phyloP scores from a whole-genome alignment of 2,113 vertebrate genomes.

The Cromileptes altivelis region DNA sequence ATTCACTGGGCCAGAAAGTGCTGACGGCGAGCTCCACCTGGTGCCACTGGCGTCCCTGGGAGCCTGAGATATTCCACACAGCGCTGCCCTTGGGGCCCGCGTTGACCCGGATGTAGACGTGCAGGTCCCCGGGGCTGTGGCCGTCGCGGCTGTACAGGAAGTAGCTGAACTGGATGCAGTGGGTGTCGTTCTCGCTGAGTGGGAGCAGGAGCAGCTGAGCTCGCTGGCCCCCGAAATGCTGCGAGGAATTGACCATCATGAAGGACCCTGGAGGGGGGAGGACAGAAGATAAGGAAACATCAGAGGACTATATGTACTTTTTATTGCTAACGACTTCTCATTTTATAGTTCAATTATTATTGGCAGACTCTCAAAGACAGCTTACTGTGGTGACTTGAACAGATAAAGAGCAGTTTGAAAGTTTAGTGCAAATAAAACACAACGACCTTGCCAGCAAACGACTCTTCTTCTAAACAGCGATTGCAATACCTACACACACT shows the following conservation, averaged over 20 bases:
- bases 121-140: constrained; percentile 91
- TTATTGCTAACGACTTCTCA: neutral
- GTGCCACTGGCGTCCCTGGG: constrained; percentile 94
- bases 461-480: neutral
- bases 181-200: constrained; percentile 96
- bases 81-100: constrained; percentile 90
- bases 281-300: neutral
- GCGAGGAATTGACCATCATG: constrained; percentile 95
- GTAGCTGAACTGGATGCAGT: constrained; percentile 98
- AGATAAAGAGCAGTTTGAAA: constrained; percentile 10
- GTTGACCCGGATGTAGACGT: constrained; percentile 90
- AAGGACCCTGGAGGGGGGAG: constrained; percentile 88
- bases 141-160: constrained; percentile 95
- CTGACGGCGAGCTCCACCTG: constrained; percentile 96
- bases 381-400: neutral
- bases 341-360: neutral
- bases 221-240: constrained; percentile 89
- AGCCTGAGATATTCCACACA: constrained; percentile 93
- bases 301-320: neutral
- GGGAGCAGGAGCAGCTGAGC: constrained; percentile 92
- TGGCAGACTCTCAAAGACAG: neutral
- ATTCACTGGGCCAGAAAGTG: constrained; percentile 97
- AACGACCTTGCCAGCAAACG: constrained; percentile 4
- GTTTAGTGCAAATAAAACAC: neutral
- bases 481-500: neutral